Base-by-base conservation (phyloP, 2,797 vertebrate genomes). In the Mus spretus region DNA sequence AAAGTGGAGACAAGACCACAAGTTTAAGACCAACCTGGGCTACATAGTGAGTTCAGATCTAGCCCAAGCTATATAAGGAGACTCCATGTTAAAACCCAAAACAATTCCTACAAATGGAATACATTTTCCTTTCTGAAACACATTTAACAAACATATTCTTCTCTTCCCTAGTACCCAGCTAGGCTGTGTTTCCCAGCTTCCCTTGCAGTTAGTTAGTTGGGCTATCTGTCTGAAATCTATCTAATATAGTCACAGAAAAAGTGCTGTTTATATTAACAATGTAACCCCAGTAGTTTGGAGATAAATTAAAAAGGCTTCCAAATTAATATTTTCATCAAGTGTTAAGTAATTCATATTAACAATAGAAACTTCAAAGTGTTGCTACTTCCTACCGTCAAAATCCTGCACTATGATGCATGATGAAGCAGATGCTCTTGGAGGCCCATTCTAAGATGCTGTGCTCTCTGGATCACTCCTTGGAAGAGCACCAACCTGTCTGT, bases 301-400 rank as follows among this genome's bases (percentile, higher is more conserved):
- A 67, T 90, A 37, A 96, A 96, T 89, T 93, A 70, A 92, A 96
- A 96, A 93, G 78, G 78, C 70, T 92, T 31, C 92, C 90, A 95
- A 93, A 77, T 96, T 75, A 93, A 93, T 88, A 96, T 65, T 96
- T 97, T 50, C 44, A 57, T 87, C 92, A 97, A 96, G 97, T 97
- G 96, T 96, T 98, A 97, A 97, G 97, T 96, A 96, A 97, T 97
- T 97, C 92, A 97, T 83, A 97, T 96, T 93, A 95, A 15, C 85
- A 70, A 96, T 91, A 95, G 61, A 95, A 97, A 91, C 89, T 96
- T 97, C 93, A 95, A 95, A 96, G 94, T 92, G 90, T 93, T 79
- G 93, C 67, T 86, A 37, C 93, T 93, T 96, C 44, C 65, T 91
- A n/a, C 14, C 67, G 31, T 91, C 72, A 80, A 75, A 88, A 80